Evolutionary conservation across 2,888 invertebrate genomes (phyloP), one percentile per base, ranked within the genome.

Genomic region (Amphipoea lucens): DNA sequence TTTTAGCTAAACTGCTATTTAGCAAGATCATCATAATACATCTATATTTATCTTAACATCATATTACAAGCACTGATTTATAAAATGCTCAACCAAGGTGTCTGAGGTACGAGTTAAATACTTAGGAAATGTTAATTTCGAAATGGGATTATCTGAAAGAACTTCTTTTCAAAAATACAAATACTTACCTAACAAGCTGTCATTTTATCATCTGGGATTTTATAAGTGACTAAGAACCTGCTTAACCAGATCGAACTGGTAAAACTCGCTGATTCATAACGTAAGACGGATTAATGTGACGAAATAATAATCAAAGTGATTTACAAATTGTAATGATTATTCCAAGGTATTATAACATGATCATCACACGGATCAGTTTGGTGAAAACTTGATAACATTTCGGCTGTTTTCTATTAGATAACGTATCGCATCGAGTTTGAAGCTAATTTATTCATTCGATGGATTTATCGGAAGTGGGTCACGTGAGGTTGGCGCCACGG

Each of bases 371-470:
- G 65, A 76, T 69, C 68, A 57, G 81, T 67, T 73, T 42, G 42
- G 60, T 75, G 69, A 83, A 79, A 67, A 72, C 48, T 54, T 20
- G 87, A 77, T 87, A 85, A 51, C 65, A 12, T 65, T 71, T 76
- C 84, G 87, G 81, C 48, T 70, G 45, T 69, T 48, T 78, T 74
- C 54, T 74, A 70, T 66, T 17, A 54, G 84, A 87, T 87, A 79
- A 66, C 60, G 60, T 85, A 81, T 82, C 83, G 73, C 40, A 75
- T 76, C 63, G 76, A 45, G 17, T 71, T 60, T 60, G 48, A 12
- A 67, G 72, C 65, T 87, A 85, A 85, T 85, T 77, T 85, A 85
- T 85, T 87, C 85, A 85, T 87, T 77, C 40, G 69, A 36, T 77
- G 67, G 72, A 70, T 84, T 84, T 75, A 74, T 87, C 85, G 81